phyloP scores from a whole-genome alignment of 2,888 invertebrate species.

The Limnephilus lunatus region DNA sequence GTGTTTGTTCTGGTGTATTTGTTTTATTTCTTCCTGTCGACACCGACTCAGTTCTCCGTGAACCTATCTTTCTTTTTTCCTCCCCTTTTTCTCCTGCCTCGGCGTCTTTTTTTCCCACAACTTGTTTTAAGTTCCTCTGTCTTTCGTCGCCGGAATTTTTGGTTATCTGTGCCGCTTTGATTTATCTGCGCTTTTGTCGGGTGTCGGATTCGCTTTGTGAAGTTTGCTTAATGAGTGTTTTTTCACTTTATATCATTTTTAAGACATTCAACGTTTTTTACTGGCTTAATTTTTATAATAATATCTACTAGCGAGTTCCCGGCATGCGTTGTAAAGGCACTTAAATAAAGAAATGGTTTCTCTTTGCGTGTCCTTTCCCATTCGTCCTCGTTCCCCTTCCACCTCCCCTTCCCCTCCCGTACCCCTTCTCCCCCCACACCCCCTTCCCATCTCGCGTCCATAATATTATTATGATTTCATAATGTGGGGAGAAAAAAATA shows the following conservation, averaged over 20 bases:
- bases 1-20: conserved; percentile 20
- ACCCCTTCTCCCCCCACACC: too few species aligned
- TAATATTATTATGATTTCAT: too few species aligned
- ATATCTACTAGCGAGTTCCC: background rate
- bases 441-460: too few species aligned
- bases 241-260: background rate
- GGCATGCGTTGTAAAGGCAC: too few species aligned
- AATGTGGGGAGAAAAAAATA: too few species aligned
- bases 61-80: conserved; percentile 9
- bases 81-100: background rate
- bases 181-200: conserved; percentile 20
- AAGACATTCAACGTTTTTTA: background rate
- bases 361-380: too few species aligned
- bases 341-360: too few species aligned
- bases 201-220: conserved; percentile 29
- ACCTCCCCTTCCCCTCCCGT: too few species aligned
- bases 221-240: background rate
- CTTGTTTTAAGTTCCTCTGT: background rate
- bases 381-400: too few species aligned
- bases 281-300: background rate
- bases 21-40: conserved; percentile 25
- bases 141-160: background rate
- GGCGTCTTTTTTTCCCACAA: background rate
- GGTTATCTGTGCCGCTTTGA: background rate
- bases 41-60: conserved; percentile 13